Base-by-base conservation (phyloP, 2,113 vertebrate genomes). In the Brevimyrus niger region DNA sequence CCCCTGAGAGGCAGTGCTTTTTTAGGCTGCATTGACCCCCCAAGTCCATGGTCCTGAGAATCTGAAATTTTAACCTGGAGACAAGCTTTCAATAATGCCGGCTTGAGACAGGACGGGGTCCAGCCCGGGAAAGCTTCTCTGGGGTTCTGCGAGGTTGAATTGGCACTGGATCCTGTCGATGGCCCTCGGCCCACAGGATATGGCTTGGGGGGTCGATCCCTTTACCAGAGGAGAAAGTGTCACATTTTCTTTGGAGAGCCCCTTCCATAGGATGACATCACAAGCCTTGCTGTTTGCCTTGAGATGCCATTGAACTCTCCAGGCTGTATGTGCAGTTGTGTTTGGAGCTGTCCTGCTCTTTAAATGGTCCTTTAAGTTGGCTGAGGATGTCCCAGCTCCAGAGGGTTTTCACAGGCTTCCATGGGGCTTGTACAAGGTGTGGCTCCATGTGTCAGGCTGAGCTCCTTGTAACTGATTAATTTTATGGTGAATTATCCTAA, bases 31-130 rank as follows among this genome's bases (percentile, higher is more conserved):
- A 31, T 31, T 86, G 89, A 44, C 84, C 61, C 13, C 69, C 35
- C 31, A 42, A 38, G 35, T 38, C 35, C 31, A 19, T 19, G 73
- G 85, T 42, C 84, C 84, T 80, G 65, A 82, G 58, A 90, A 76
- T 87, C 55, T 87, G 73, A 87, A 82, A 86, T 87, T 53, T 82
- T 85, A 87, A 87, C 35, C 38, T 58, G 17, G 69, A 55, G 88
- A 88, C 19, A 17, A 69, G 87, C 61, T 90, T 53, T 88, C 27
- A 46, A 44, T 61, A 27, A 55, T n/a, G 19, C 87, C n/a, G 50
- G 46, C 55, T 46, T 88, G 38, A 87, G 17, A n/a, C 44, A 27
- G 87, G 50, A 17, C 85, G 2, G 44, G 35, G 17, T 88, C 73
- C 46, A 31, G 58, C 23, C 46, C 48, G 69, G 65, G 4, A 84